Evolutionary conservation across 2,888 invertebrate genomes (phyloP), one percentile per base, ranked within the genome.

Genomic region (Trichacis sp.): DNA sequence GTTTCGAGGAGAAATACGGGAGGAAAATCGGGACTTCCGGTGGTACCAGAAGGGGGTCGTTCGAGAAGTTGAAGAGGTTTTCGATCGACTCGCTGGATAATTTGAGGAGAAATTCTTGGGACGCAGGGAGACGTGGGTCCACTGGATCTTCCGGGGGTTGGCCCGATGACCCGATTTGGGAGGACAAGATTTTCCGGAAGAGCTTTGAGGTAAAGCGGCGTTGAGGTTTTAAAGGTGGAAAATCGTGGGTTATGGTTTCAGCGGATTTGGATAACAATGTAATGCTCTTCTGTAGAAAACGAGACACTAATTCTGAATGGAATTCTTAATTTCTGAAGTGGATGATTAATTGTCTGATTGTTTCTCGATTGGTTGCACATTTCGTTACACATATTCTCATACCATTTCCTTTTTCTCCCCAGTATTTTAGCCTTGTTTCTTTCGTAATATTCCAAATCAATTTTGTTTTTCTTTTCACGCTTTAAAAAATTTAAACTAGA

Each of bases 41-140:
- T 18, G 47, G 59, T 57, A 52, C 69, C 30, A 59, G 88, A 72
- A 87, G 90, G 74, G 83, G 86, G 46, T 87, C 86, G 47, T 84
- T 86, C 40, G 83, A 81, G 45, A 79, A 81, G 60, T 74, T 87
- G 59, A 40, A 40, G 40, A 84, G 88, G 62, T 87, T 87, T 55
- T 92, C 92, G 0, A 89, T 90, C 33, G 92, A 93, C 81, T 92
- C 92, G 1, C 80, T 93, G 82, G 92, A 92, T 76, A 87, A 88
- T 63, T 78, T 84, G 47, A 89, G 90, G 85, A 88, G 91, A 68
- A 88, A 89, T 73, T 89, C 89, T 47, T 92, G 91, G 91, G 92
- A 92, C 73, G 86, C 88, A 1, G 89, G 88, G 54, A 86, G 90
- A 67, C 86, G 90, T 64, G 88, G 89, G 11, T 88, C 88, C 72